Evolutionary conservation across 2,888 invertebrate species (phyloP).

Genomic region (Metopia argyrocephala): DNA sequence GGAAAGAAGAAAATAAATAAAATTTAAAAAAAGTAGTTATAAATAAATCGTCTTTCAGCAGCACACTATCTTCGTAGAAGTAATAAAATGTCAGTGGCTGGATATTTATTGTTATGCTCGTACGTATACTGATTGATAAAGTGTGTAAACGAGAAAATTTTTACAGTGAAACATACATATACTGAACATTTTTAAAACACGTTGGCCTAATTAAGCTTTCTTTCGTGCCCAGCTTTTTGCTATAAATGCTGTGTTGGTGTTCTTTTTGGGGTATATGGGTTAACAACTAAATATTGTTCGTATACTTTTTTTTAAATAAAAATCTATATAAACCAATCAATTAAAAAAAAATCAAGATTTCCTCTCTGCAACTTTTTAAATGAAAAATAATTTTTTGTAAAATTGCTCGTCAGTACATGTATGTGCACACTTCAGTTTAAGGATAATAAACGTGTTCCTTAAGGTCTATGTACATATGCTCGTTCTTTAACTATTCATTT

Average conservation of each 20-base stretch:
- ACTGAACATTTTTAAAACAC: not conserved
- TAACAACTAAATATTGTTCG: too few relatives aligned
- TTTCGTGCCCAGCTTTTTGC: too few relatives aligned
- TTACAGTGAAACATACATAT: not conserved
- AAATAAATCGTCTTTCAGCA: slow-evolving; percentile 21
- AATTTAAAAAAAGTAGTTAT: slow-evolving; percentile 14
- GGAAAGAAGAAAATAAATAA: not conserved
- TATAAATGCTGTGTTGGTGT: too few relatives aligned
- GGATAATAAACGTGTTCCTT: not conserved
- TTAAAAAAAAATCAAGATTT: slow-evolving; percentile 2
- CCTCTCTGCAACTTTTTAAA: not conserved
- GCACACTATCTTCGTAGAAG: not conserved
- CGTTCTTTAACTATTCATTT: not conserved
- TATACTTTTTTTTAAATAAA: too few relatives aligned
- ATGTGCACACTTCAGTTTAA: slow-evolving; percentile 12
- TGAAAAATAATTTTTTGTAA: not conserved
- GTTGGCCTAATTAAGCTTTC: too few relatives aligned
- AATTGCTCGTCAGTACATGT: not conserved
- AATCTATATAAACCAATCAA: not conserved
- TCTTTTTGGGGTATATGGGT: too few relatives aligned
- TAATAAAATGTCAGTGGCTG: not conserved
- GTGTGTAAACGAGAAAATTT: not conserved
- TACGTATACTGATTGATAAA: not conserved
- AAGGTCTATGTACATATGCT: not conserved
- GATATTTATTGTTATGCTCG: slow-evolving; percentile 4